These are phyloP conservation scores for Sphinx pinastri DNA, from an alignment of 2,888 invertebrate genomes.

Conservation along the genomic window DNA sequence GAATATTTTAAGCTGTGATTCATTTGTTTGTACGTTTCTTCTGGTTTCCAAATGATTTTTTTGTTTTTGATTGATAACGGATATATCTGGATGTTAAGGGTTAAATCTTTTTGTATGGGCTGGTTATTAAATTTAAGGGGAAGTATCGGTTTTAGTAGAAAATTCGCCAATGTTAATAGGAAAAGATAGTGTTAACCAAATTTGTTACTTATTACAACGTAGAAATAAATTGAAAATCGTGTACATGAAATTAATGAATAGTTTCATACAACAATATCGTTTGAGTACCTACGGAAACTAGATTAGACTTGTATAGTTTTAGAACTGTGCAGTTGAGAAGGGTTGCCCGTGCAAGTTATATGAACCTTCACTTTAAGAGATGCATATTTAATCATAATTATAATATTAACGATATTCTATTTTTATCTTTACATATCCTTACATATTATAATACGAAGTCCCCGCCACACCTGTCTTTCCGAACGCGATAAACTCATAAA, in stretches of 20 bases:
- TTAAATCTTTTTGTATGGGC: neutral
- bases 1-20: conserved; percentile 81
- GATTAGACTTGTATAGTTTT: conserved; percentile 49
- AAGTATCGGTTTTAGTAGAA: no score
- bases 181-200: no score
- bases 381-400: conserved; percentile 48
- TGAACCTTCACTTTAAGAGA: conserved; percentile 48
- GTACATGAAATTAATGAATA: no score
- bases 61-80: conserved; percentile 12
- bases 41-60: conserved; percentile 42
- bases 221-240: no score
- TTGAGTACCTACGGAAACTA: conserved; percentile 30
- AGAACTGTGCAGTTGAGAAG: conserved; percentile 54
- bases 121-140: no score
- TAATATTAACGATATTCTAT: neutral
- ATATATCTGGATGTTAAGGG: no score
- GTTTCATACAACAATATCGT: neutral
- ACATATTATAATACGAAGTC: no score
- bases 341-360: conserved; percentile 60
- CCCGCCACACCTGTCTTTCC: no score
- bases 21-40: conserved; percentile 62
- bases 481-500: no score
- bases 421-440: neutral
- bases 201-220: no score
- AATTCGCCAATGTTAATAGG: neutral